Conservation (phyloP, 2,888 invertebrate species). For the Vanessa cardui region DNA sequence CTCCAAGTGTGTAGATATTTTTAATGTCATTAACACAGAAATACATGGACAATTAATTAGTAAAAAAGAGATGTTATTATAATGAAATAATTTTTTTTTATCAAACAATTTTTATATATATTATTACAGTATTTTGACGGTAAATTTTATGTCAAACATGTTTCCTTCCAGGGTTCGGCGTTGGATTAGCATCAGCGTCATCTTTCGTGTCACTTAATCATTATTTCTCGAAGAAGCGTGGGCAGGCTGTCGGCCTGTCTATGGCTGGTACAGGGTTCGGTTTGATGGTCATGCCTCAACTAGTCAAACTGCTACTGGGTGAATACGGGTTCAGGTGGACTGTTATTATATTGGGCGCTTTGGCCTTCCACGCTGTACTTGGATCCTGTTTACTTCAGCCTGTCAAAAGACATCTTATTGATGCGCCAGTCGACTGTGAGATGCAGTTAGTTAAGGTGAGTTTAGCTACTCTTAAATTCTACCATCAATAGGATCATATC, state of each 20-base stretch:
- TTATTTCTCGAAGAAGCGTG: slow-evolving; percentile 89
- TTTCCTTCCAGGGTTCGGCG: slow-evolving; percentile 85
- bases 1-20: too few relatives aligned
- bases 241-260: slow-evolving; percentile 90
- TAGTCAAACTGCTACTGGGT: slow-evolving; percentile 85
- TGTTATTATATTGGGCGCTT: slow-evolving; percentile 85
- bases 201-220: slow-evolving; percentile 91
- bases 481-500: too few relatives aligned
- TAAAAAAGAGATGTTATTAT: too few relatives aligned
- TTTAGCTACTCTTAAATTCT: neutral
- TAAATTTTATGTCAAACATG: neutral
- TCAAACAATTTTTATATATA: too few relatives aligned
- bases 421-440: slow-evolving; percentile 80
- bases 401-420: slow-evolving; percentile 87
- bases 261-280: slow-evolving; percentile 92
- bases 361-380: slow-evolving; percentile 86
- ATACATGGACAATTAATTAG: too few relatives aligned
- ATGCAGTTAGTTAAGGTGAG: slow-evolving; percentile 75
- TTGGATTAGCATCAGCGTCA: slow-evolving; percentile 89
- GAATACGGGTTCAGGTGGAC: slow-evolving; percentile 86
- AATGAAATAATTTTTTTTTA: too few relatives aligned
- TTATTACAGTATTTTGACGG: too few relatives aligned
- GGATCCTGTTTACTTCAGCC: slow-evolving; percentile 88
- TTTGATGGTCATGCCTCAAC: slow-evolving; percentile 90
- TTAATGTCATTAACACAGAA: too few relatives aligned